These are phyloP conservation scores for Hemaris fuciformis DNA, from an alignment of 2,888 invertebrate genomes.

Conservation along the genomic window DNA sequence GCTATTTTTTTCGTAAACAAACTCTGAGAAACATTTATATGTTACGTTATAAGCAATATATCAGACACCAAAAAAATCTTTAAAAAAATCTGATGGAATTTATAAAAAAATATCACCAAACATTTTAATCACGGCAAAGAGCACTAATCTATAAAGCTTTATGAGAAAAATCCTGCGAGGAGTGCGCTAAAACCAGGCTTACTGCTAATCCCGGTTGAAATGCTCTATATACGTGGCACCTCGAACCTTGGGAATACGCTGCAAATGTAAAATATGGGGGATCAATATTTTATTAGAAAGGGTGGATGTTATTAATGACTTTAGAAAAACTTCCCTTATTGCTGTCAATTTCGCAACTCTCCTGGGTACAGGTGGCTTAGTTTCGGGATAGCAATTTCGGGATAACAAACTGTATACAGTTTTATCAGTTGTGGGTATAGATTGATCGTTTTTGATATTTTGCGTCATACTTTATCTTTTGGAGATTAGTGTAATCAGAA, in stretches of 20 bases:
- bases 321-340: not conserved
- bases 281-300: not conserved
- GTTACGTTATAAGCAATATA: not conserved
- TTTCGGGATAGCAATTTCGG: not conserved
- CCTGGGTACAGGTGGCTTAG: not conserved
- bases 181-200: slow-evolving; percentile 30
- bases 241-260: not conserved
- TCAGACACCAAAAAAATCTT: not conserved
- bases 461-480: no score
- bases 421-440: not conserved
- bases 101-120: slow-evolving; percentile 20
- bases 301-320: slow-evolving; percentile 6
- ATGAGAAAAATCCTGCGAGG: slow-evolving; percentile 27
- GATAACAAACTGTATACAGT: not conserved
- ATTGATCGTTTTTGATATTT: not conserved
- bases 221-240: slow-evolving; percentile 28
- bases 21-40: no score
- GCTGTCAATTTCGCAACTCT: not conserved
- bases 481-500: no score
- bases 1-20: no score
- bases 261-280: slow-evolving; percentile 2
- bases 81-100: not conserved
- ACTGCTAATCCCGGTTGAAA: slow-evolving; percentile 36
- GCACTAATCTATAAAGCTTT: slow-evolving; percentile 29
- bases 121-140: slow-evolving; percentile 29